phyloP scores from a whole-genome alignment of 92 coral and sea anemone species.

The Epizoanthus stellaris region DNA sequence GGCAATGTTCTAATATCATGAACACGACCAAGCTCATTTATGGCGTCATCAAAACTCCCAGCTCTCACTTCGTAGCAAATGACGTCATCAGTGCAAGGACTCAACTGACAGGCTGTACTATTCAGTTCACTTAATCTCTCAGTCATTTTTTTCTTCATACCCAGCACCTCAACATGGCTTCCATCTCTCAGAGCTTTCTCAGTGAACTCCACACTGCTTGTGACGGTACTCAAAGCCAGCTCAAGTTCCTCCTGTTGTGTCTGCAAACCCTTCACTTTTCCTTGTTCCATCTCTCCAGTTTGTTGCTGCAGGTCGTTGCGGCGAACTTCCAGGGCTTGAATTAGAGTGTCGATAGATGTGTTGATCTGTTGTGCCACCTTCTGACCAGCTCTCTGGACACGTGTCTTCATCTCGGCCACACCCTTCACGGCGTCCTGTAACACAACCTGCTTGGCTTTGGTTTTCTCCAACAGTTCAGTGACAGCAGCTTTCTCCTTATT shows the following conservation, averaged over 20 bases:
- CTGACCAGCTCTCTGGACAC: constrained; percentile 4
- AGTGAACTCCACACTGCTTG: too few relatives aligned
- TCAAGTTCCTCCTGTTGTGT: constrained; percentile 47
- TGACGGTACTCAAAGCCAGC: background rate
- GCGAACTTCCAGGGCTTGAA: background rate
- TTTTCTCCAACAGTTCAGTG: too few relatives aligned
- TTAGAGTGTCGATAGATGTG: constrained; percentile 10
- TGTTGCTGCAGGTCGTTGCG: constrained; percentile 13
- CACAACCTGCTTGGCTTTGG: too few relatives aligned
- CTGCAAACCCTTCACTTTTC: background rate
- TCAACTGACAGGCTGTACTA: background rate
- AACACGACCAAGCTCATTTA: background rate
- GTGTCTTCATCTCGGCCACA: too few relatives aligned
- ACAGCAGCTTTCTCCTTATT: too few relatives aligned
- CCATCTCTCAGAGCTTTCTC: too few relatives aligned
- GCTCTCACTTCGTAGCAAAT: background rate
- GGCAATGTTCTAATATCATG: too few relatives aligned
- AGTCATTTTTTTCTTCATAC: background rate
- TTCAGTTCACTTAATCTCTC: constrained; percentile 29
- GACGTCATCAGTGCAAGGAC: constrained; percentile 4
- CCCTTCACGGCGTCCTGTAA: too few relatives aligned
- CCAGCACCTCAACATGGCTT: too few relatives aligned
- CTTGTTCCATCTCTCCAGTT: background rate
- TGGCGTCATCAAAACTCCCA: background rate
- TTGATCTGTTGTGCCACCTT: background rate